These are phyloP conservation scores for Intellagama lesueurii DNA, from an alignment of 2,797 vertebrate genomes.

Conservation along the genomic window DNA sequence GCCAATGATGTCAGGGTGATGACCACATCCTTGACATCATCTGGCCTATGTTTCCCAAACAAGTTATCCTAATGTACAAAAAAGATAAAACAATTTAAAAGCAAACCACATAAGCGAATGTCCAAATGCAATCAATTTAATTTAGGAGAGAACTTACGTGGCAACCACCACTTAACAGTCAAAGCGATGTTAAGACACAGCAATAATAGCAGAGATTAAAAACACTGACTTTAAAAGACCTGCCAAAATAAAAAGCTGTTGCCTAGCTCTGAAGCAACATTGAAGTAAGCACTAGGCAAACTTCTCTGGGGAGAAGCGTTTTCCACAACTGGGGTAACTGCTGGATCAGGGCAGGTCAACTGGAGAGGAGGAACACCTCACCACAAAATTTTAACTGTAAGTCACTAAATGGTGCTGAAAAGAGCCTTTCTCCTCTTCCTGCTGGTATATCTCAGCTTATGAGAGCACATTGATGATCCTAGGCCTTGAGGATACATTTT, in stretches of 20 bases:
- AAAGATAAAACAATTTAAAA: neutral
- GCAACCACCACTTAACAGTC: neutral
- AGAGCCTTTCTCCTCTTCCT: neutral
- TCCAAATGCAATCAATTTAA: neutral
- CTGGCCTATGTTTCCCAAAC: neutral
- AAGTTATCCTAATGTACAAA: neutral
- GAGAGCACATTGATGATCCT: neutral
- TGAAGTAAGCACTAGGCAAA: no score
- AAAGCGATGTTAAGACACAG: neutral
- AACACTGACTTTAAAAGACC: neutral
- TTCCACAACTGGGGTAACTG: neutral
- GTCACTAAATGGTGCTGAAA: neutral
- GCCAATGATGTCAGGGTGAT: neutral
- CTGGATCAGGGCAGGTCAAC: no score
- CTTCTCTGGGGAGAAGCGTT: neutral
- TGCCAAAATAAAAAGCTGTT: neutral
- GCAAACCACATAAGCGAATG: neutral
- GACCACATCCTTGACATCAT: neutral
- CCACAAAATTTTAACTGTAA: no score
- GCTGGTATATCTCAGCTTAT: neutral
- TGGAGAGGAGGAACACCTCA: no score
- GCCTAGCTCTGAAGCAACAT: neutral
- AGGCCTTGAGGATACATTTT: neutral
- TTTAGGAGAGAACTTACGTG: neutral
- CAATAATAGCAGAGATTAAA: neutral